Evolutionary conservation across 92 coral and sea anemone species (phyloP).

Genomic region (Palythoa grandis): DNA sequence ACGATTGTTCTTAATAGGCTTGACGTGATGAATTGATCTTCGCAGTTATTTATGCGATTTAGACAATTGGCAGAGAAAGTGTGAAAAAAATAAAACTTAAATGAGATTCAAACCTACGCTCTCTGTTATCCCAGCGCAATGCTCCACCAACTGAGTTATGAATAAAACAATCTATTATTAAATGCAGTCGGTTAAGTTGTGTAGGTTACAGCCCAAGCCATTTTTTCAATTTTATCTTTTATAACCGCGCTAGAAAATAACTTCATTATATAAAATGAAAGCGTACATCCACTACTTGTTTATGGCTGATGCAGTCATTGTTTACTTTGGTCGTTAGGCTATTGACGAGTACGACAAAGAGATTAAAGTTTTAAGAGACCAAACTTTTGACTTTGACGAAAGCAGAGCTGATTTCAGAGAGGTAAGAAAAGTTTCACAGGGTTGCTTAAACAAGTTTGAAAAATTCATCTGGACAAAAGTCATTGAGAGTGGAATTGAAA

Average conservation of each 20-base stretch:
- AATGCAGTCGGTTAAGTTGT: no score
- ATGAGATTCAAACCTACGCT: no score
- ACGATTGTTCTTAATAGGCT: no score
- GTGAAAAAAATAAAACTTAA: no score
- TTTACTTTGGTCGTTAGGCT: constrained; percentile 10
- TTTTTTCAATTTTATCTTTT: neutral
- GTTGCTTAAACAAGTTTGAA: neutral
- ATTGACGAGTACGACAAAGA: constrained; percentile 33
- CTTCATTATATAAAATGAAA: neutral
- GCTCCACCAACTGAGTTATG: no score
- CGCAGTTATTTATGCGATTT: no score
- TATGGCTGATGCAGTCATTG: neutral
- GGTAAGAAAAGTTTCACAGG: neutral
- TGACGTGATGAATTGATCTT: no score
- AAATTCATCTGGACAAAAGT: neutral
- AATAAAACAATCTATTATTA: no score
- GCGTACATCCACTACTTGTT: neutral
- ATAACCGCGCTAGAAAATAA: neutral
- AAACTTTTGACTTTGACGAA: constrained; percentile 29
- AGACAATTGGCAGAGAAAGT: no score
- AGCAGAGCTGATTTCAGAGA: constrained; percentile 33
- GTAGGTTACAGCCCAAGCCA: no score
- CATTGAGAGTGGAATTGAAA: neutral
- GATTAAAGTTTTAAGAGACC: constrained; percentile 27
- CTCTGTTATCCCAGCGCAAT: no score